Evolutionary conservation across 2,113 vertebrate genomes (phyloP).

Genomic region (Phasianus colchicus): DNA sequence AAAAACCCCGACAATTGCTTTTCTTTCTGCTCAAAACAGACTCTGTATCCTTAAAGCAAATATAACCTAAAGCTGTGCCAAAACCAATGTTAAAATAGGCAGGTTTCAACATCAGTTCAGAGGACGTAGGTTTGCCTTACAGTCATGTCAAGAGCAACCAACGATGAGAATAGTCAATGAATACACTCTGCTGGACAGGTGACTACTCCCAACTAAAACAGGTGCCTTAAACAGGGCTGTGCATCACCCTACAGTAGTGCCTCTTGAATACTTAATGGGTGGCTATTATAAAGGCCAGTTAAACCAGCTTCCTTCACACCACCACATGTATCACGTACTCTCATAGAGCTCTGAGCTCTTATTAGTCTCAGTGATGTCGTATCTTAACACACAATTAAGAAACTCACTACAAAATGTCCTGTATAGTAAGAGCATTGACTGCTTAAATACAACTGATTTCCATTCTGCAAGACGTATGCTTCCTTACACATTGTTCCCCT

Average conservation of each 20-base stretch:
- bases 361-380: neutral
- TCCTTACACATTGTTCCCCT: neutral
- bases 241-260: slow-evolving; percentile 17
- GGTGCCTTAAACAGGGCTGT: neutral
- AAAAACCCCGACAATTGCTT: neutral
- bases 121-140: neutral
- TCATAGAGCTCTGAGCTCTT: neutral
- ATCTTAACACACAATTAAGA: neutral
- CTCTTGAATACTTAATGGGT: slow-evolving; percentile 5
- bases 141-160: neutral
- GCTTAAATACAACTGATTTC: neutral
- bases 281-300: slow-evolving; percentile 10
- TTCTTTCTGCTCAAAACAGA: neutral
- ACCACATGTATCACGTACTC: neutral
- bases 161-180: neutral
- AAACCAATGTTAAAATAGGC: neutral
- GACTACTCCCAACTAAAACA: neutral
- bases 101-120: neutral
- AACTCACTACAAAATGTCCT: neutral
- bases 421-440: neutral
- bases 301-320: slow-evolving; percentile 33
- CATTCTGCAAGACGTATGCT: neutral
- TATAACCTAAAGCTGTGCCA: neutral
- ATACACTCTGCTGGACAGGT: neutral
- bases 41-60: neutral